Conservation (phyloP, 1,140 invertebrate genomes). For the Diachasma alloeum region DNA sequence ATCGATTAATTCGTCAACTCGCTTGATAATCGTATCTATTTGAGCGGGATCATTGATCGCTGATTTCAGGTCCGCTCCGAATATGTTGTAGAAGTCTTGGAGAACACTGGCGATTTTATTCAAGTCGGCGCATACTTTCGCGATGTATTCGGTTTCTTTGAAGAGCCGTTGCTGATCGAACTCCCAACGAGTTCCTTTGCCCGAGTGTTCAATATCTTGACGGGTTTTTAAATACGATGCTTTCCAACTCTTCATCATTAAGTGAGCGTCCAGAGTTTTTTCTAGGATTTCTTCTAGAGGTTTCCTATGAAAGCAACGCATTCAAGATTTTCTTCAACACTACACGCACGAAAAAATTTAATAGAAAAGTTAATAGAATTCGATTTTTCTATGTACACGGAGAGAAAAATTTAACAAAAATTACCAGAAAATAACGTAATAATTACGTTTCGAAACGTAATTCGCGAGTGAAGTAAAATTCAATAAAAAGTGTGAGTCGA, state of each 20-base stretch:
- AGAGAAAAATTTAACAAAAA: no score
- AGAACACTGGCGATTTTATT: slow-evolving; percentile 76
- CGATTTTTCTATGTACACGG: no score
- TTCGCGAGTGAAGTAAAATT: no score
- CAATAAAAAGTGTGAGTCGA: no score
- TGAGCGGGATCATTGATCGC: slow-evolving; percentile 84
- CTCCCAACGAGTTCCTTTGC: slow-evolving; percentile 87
- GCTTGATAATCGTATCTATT: slow-evolving; percentile 82
- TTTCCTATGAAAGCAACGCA: slow-evolving; percentile 57
- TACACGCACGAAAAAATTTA: no score
- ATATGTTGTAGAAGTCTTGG: slow-evolving; percentile 88
- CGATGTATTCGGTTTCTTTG: slow-evolving; percentile 83
- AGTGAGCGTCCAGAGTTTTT: slow-evolving; percentile 68
- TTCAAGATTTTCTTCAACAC: neutral
- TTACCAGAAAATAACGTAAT: no score
- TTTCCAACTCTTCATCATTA: slow-evolving; percentile 83
- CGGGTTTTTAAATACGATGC: slow-evolving; percentile 76
- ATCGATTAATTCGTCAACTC: slow-evolving; percentile 75
- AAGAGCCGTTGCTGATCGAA: slow-evolving; percentile 85
- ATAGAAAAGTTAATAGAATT: no score
- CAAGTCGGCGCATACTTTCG: slow-evolving; percentile 78
- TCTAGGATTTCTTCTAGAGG: slow-evolving; percentile 62
- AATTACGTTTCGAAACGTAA: no score
- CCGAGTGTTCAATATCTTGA: slow-evolving; percentile 81
- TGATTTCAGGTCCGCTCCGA: slow-evolving; percentile 84